Percentiles rank a stretch among this genome's conserved stretches.
Conservation (phyloP, 2,113 vertebrate genomes). For the Sander vitreus region DNA sequence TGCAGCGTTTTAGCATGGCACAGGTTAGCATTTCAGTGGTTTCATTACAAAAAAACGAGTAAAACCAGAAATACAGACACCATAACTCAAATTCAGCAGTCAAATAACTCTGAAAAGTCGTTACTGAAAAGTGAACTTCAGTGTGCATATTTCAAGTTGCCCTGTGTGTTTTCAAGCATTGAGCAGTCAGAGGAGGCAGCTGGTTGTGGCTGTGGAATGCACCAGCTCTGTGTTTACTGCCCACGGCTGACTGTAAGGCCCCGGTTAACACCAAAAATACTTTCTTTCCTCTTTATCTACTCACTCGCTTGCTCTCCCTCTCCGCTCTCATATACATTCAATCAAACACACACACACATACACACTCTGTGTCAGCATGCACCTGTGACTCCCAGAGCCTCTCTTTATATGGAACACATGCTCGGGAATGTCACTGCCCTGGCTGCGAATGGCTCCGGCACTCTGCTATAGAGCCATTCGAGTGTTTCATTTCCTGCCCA, state of each 20-base stretch:
- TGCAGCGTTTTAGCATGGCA: no score
- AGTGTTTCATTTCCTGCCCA: constrained; percentile 87
- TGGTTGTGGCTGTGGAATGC: constrained; percentile 51
- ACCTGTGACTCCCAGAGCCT: constrained; percentile 75
- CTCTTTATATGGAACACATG: constrained; percentile 79
- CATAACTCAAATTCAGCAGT: not conserved
- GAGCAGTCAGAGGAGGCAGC: constrained; percentile 39
- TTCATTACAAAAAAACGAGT: no score
- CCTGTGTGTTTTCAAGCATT: constrained; percentile 28
- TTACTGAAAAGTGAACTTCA: constrained; percentile 1
- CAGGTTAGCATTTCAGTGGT: no score
- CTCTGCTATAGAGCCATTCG: constrained; percentile 70
- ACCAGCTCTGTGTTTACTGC: constrained; percentile 56
- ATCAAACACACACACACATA: constrained; percentile 21
- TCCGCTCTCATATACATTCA: constrained; percentile 38
- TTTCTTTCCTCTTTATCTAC: constrained; percentile 51
- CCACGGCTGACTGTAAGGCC: constrained; percentile 56
- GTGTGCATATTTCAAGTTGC: constrained; percentile 31
- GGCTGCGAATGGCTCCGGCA: constrained; percentile 64
- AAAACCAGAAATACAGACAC: not conserved
- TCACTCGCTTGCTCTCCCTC: constrained; percentile 21
- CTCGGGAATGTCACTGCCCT: constrained; percentile 65
- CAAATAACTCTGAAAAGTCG: not conserved
- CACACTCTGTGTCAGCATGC: constrained; percentile 58
- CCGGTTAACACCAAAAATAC: constrained; percentile 66